Conservation (phyloP, 2,113 vertebrate genomes). For the Rana temporaria region DNA sequence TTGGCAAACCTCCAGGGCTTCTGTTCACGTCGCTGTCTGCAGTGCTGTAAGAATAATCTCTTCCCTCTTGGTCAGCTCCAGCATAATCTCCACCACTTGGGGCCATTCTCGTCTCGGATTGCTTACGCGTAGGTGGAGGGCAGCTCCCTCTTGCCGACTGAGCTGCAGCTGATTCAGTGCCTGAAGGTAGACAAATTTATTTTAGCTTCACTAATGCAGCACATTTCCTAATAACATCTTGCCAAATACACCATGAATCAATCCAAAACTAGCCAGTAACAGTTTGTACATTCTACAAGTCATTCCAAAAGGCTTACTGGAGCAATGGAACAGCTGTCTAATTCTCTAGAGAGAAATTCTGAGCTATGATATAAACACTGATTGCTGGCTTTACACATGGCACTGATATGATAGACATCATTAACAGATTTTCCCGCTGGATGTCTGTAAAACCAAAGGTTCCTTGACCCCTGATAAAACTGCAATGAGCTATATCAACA, state of each 20-base stretch:
- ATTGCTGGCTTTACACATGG: neutral
- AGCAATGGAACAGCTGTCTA: neutral
- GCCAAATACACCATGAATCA: neutral
- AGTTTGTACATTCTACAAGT: neutral
- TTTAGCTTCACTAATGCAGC: neutral
- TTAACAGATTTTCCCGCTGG: neutral
- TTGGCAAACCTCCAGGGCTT: constrained; percentile 72
- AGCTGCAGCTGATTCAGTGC: constrained; percentile 1
- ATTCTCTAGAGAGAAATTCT: neutral
- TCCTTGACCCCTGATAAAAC: too few relatives aligned
- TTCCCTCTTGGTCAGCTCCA: constrained; percentile 55
- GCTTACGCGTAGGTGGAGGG: constrained; percentile 56
- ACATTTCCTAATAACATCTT: neutral
- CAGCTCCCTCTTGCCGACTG: constrained; percentile 62
- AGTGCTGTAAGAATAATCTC: constrained; percentile 1
- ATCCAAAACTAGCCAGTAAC: neutral
- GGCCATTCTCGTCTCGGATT: constrained; percentile 62
- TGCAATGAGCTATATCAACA: too few relatives aligned
- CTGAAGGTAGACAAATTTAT: constrained; percentile 60
- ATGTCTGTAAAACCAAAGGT: too few relatives aligned
- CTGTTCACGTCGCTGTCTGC: constrained; percentile 59
- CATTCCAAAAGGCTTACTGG: neutral
- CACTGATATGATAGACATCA: neutral
- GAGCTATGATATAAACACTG: neutral
- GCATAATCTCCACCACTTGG: constrained; percentile 56